A percentile compares a stretch with the other conserved stretches of the same genome.
These are phyloP conservation scores for Polylopha cassiicola DNA, from an alignment of 2,888 invertebrate genomes.

Conservation along the genomic window DNA sequence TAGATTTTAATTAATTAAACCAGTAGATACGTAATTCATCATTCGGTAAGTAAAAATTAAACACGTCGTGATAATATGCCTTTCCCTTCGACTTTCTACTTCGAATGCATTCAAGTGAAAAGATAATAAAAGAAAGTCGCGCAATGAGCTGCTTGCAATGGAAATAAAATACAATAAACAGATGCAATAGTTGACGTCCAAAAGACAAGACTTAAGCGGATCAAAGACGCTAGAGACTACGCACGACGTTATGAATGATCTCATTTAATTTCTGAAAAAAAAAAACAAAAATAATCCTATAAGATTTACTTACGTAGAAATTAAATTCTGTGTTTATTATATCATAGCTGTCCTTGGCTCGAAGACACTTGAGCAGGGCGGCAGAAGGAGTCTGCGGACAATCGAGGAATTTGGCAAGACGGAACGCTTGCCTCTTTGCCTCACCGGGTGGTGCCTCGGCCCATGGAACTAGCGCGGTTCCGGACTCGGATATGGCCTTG, in stretches of 20 bases:
- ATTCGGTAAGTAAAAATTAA: no score
- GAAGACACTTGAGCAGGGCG: conserved; percentile 79
- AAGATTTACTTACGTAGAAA: conserved; percentile 84
- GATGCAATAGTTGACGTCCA: no score
- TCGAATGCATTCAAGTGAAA: conserved; percentile 5
- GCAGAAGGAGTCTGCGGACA: conserved; percentile 75
- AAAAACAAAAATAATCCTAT: conserved; percentile 20
- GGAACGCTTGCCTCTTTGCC: conserved; percentile 75
- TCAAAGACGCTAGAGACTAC: no score
- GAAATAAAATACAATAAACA: no score
- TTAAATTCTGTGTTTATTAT: conserved; percentile 80
- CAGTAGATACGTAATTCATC: no score
- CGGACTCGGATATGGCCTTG: conserved; percentile 85
- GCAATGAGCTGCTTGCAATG: no score
- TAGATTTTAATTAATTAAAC: no score
- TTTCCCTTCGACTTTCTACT: conserved; percentile 12
- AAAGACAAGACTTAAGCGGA: no score
- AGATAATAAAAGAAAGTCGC: not conserved
- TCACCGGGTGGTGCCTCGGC: conserved; percentile 79
- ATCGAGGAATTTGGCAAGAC: conserved; percentile 77
- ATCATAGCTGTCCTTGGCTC: conserved; percentile 77
- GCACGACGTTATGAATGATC: not conserved
- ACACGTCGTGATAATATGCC: no score
- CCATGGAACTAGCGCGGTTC: conserved; percentile 83
- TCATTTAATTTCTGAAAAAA: not conserved